Conservation (phyloP, 2,888 invertebrate genomes). For the Acronicta leporina region DNA sequence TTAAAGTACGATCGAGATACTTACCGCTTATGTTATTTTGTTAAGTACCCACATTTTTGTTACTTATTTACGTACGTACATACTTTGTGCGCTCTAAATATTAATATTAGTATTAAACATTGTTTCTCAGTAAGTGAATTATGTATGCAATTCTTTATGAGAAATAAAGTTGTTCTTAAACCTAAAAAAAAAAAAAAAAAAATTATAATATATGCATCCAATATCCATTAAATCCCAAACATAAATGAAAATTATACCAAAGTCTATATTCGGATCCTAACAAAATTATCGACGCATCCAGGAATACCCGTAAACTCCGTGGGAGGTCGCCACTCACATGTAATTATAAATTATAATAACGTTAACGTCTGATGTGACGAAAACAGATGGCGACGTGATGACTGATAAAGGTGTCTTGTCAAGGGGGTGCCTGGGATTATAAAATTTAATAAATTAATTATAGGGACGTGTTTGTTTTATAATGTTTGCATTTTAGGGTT, state of each 20-base stretch:
- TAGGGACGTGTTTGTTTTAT: conserved; percentile 17
- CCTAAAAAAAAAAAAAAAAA: no score
- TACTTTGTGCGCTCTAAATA: no score
- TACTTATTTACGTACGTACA: no score
- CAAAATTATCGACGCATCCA: conserved; percentile 30
- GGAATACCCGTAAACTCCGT: conserved; percentile 43
- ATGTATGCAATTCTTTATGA: no score
- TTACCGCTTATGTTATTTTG: no score
- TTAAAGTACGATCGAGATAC: no score
- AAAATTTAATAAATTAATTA: conserved; percentile 30
- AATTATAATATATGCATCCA: no score
- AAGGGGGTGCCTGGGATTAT: conserved; percentile 20
- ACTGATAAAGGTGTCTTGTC: conserved; percentile 53
- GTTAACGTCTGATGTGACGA: conserved; percentile 38
- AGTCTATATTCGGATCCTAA: conserved; percentile 11
- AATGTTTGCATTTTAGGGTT: conserved; percentile 12
- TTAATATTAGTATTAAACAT: no score
- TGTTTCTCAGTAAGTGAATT: no score
- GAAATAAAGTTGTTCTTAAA: no score
- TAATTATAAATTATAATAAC: conserved; percentile 47
- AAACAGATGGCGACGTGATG: conserved; percentile 50
- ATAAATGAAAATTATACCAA: conserved; percentile 4
- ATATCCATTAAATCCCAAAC: neutral
- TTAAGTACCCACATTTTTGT: no score
- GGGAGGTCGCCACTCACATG: conserved; percentile 47